phyloP scores from a whole-genome alignment of 1,140 invertebrate species.

The Apis laboriosa region DNA sequence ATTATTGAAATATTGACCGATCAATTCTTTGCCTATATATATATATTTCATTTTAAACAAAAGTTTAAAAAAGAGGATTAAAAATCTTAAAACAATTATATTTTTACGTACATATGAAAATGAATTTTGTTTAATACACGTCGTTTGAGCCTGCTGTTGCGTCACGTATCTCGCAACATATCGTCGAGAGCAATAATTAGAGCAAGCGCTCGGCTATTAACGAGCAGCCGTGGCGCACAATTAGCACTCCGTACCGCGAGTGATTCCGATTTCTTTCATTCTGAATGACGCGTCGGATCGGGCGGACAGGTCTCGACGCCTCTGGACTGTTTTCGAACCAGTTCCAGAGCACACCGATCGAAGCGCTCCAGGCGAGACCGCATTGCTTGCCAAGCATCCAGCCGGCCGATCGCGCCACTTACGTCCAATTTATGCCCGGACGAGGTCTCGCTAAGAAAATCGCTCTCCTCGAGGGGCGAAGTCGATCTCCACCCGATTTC shows the following conservation, averaged over 20 bases:
- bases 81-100: too few species aligned
- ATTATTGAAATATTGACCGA: too few species aligned
- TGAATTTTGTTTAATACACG: too few species aligned
- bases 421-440: constrained; percentile 64
- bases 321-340: constrained; percentile 65
- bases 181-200: too few species aligned
- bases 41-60: too few species aligned
- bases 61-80: too few species aligned
- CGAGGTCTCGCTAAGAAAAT: constrained; percentile 29
- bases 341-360: constrained; percentile 53
- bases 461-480: background rate
- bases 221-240: background rate
- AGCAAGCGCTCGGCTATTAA: too few species aligned
- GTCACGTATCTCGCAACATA: too few species aligned
- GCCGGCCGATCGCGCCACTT: constrained; percentile 54
- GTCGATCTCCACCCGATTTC: background rate
- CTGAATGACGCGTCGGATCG: constrained; percentile 54
- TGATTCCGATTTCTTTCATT: background rate
- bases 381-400: constrained; percentile 68
- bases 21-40: too few species aligned
- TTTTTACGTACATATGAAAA: too few species aligned
- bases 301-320: constrained; percentile 49
- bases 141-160: too few species aligned
- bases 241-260: constrained; percentile 13
- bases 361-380: constrained; percentile 62